Evolutionary conservation across 2,888 invertebrate species (phyloP), one percentile per base, ranked within the genome.

Genomic region (Machimus rusticus): DNA sequence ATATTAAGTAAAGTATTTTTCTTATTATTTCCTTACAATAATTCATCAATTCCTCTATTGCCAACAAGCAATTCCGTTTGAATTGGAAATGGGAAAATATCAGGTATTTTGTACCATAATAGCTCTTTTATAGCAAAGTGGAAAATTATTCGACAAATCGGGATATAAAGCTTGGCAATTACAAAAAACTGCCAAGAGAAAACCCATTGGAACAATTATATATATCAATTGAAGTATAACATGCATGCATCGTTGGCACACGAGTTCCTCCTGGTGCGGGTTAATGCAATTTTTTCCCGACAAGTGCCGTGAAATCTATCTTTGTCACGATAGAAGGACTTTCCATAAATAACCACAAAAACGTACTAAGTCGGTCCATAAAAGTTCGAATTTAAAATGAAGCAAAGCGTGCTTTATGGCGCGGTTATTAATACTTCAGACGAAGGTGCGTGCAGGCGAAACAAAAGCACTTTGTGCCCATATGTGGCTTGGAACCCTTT

Each of bases 301-400:
- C 78, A 78, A 39, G 39, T 78, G 78, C 46, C 39, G 43, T 43
- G 43, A 78, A 78, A 78, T 19, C 39, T 39, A 43, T 78, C 78
- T 46, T 78, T 78, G 43, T 43, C 43, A 78, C 78, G 78, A 78
- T 43, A 78, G 39, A 78, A 39, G 39, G 39, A 78, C 46, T 78
- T 78, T 78, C 43, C 78, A 78, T 39, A 78, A 78, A 78, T 78
- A 78, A 78, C 19, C 46, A 43, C 23, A 76, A 37, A 76, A 76
- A 76, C 39, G 76, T 37, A 76, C 34, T 37, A 76, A 76, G 37
- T n/a, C 76, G 76, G 76, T 76, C 39, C 39, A 76, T 76, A 76
- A 76, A 76, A 37, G 76, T 34, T 76, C 39, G 76, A 76, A 76
- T 76, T 76, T 76, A 76, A 76, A 76, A 76, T 76, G 9, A 76